Base-by-base conservation (phyloP, 2,113 vertebrate species). In the Cavia aperea region DNA sequence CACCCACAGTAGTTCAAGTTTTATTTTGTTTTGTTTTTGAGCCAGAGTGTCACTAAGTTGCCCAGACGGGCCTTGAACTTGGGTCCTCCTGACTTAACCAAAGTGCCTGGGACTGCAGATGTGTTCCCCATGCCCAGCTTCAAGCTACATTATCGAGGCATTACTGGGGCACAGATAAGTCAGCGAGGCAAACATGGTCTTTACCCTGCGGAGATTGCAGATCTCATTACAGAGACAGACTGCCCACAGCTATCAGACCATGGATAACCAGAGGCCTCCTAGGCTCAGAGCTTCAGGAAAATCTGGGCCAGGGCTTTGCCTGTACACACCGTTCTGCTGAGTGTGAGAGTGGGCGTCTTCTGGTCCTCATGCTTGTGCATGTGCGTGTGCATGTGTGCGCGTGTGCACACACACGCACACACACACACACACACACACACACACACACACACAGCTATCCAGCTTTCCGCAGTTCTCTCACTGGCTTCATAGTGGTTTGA, bases 311-410 rank as follows among this genome's bases (percentile, higher is more conserved):
- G 31, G 18, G 26, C 33, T 92, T 36, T 36, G 46, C 1, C 86
- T 46, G 51, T 12, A 2, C 62, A 87, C 86, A 90, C 79, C 92
- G 60, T 19, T 58, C 91, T 96, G 93, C 94, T 49, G 56, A 96
- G 90, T 95, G 95, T 72, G 56, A 73, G 56, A 91, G 73, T 95
- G 94, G n/a, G 94, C 96, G 94, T 96, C 95, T 94, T 91, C 96
- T 86, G 90, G 89, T 97, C 96, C 87, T 82, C 79, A 39, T 39
- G 39, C 39, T 39, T 39, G 39, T 39, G 39, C 39, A 39, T 39
- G 39, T 39, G 39, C 39, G 39, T 39, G 39, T 39, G 39, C 39
- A 39, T 39, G 39, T 39, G 39, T 39, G 39, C 39, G 39, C 39
- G 39, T 39, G 39, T 39, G 39, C 39, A 39, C 12, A 12, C 10